Evolutionary conservation across 37 sponge, comb jelly and placozoan genomes (phyloP).

Genomic region (Beroe forskalii): DNA sequence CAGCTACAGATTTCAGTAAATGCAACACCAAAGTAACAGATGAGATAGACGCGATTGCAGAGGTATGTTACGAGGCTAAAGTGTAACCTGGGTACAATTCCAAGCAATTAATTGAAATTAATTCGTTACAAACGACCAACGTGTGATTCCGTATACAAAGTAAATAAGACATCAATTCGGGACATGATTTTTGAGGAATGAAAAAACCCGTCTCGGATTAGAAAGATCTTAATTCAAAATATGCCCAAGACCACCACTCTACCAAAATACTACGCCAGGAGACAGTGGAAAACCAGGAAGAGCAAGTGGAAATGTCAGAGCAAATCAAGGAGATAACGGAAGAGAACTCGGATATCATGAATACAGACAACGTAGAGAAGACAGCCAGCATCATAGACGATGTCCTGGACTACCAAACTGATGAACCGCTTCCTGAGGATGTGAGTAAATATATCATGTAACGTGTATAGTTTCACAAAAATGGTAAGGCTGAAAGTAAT

Average conservation of each 20-base stretch:
- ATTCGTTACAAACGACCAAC: no score
- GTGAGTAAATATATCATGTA: no score
- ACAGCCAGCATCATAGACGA: background rate
- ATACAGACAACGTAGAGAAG: conserved; percentile 15
- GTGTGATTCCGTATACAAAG: background rate
- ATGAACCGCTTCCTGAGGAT: background rate
- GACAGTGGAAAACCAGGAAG: background rate
- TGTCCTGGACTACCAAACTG: background rate
- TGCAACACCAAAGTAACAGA: conserved; percentile 11
- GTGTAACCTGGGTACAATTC: background rate
- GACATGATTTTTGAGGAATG: no score
- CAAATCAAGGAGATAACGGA: background rate
- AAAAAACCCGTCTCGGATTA: no score
- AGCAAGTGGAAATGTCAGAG: background rate
- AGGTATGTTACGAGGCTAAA: background rate
- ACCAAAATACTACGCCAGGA: background rate
- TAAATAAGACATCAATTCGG: background rate
- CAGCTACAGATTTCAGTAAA: background rate
- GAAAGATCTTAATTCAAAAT: no score
- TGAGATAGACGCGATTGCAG: background rate
- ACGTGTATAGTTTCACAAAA: no score
- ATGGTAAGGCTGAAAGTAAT: no score
- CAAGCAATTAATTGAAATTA: background rate
- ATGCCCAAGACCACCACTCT: no score
- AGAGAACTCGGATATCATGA: conserved; percentile 7